Evolutionary conservation across 2,888 invertebrate genomes (phyloP).

Genomic region (Epirrita christyi): DNA sequence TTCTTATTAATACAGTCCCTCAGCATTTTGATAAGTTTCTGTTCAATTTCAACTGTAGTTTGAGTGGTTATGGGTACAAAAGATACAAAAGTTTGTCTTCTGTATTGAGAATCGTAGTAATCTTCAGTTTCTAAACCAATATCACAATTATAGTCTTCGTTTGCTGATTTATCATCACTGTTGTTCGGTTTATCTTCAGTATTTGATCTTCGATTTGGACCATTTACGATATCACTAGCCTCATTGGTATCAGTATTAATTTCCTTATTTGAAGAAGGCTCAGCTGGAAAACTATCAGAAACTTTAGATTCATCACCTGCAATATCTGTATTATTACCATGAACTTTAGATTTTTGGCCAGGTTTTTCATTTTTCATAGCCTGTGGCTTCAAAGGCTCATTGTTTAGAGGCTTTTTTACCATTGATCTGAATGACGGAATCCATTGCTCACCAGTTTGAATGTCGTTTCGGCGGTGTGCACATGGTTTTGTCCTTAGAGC

Average conservation of each 20-base stretch:
- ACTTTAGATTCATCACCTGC: slow-evolving; percentile 4
- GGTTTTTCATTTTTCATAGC: slow-evolving; percentile 22
- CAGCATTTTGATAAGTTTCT: slow-evolving; percentile 11
- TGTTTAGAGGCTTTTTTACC: slow-evolving; percentile 23
- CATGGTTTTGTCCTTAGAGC: slow-evolving; percentile 38
- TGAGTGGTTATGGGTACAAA: background rate
- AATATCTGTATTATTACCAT: background rate
- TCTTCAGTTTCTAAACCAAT: slow-evolving; percentile 4
- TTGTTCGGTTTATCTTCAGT: background rate
- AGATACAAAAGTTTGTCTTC: background rate
- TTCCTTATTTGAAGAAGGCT: background rate
- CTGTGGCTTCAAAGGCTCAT: slow-evolving; percentile 29
- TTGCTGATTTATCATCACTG: background rate
- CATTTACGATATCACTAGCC: background rate
- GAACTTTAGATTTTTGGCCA: background rate
- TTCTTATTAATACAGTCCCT: slow-evolving; percentile 32
- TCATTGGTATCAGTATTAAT: background rate
- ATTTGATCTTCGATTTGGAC: slow-evolving; percentile 3
- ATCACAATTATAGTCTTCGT: slow-evolving; percentile 16
- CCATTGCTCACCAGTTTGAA: slow-evolving; percentile 23
- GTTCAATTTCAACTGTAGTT: background rate
- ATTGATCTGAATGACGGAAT: slow-evolving; percentile 24
- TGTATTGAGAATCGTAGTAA: slow-evolving; percentile 4
- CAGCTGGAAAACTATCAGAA: background rate
- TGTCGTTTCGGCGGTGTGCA: slow-evolving; percentile 30